Conservation (phyloP, 1,140 invertebrate species). For the Bombus picipes region DNA sequence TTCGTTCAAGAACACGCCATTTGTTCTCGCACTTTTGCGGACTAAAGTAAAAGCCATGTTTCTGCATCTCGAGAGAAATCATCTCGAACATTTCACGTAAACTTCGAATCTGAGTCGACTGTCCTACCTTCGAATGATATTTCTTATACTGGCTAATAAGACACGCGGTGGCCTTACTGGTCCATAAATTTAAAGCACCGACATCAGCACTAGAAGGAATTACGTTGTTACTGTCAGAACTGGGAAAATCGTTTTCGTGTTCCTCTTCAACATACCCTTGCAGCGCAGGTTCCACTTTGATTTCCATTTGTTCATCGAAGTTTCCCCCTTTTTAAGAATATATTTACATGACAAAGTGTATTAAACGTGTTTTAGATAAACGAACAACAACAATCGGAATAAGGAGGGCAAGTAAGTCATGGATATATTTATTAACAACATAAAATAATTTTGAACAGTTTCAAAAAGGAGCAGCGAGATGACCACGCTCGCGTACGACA, state of each 20-base stretch:
- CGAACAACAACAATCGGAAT: background rate
- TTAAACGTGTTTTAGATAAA: background rate
- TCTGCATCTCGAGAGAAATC: slow-evolving; percentile 77
- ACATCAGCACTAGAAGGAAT: slow-evolving; percentile 60
- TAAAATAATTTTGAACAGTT: background rate
- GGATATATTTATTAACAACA: background rate
- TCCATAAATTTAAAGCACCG: slow-evolving; percentile 71
- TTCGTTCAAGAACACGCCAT: slow-evolving; percentile 75
- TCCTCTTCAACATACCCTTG: slow-evolving; percentile 65
- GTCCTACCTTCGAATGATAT: slow-evolving; percentile 74
- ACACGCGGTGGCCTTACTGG: slow-evolving; percentile 74
- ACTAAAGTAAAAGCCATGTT: slow-evolving; percentile 74
- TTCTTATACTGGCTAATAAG: slow-evolving; percentile 77
- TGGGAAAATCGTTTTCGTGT: slow-evolving; percentile 59
- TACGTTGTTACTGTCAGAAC: slow-evolving; percentile 46
- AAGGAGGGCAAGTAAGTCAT: background rate
- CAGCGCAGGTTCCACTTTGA: slow-evolving; percentile 69
- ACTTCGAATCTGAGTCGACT: slow-evolving; percentile 73
- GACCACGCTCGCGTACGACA: background rate
- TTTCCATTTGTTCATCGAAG: slow-evolving; percentile 57
- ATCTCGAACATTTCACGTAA: slow-evolving; percentile 78
- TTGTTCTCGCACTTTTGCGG: slow-evolving; percentile 77
- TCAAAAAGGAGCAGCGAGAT: background rate
- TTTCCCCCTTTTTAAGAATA: slow-evolving; percentile 47
- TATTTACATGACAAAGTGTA: slow-evolving; percentile 8